A percentile compares a stretch with the other conserved stretches of the same genome.
These are phyloP conservation scores for Fregata magnificens DNA, from an alignment of 2,113 vertebrate species.

Conservation along the genomic window DNA sequence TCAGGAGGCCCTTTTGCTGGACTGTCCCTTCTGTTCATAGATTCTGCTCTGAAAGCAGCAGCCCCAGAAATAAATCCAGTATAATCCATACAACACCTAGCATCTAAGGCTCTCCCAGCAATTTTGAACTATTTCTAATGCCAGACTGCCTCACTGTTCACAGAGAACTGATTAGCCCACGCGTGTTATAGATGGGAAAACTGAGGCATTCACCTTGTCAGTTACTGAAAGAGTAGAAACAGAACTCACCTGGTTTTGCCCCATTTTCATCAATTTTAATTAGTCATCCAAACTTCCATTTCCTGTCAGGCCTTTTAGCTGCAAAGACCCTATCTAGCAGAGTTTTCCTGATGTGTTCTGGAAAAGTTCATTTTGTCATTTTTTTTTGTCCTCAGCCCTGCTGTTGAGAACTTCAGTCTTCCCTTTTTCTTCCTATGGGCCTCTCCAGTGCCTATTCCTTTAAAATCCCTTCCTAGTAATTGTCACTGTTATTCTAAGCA, in stretches of 20 bases:
- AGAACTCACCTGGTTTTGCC: neutral
- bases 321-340: neutral
- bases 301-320: slow-evolving; percentile 6
- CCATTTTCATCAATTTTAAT: neutral
- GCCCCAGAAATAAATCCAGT: neutral
- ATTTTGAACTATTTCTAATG: neutral
- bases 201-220: neutral
- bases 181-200: neutral
- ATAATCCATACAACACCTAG: neutral
- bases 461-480: slow-evolving; percentile 24
- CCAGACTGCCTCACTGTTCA: neutral
- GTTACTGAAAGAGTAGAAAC: neutral
- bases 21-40: neutral
- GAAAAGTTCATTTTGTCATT: neutral
- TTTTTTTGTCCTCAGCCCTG: neutral
- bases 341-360: neutral
- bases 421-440: neutral
- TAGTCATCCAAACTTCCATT: neutral
- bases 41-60: neutral
- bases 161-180: neutral
- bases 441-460: slow-evolving; percentile 6
- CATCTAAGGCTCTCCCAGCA: neutral
- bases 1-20: neutral
- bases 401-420: neutral
- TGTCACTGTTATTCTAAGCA: slow-evolving; percentile 45